phyloP scores from a whole-genome alignment of 2,113 vertebrate genomes.

The Solea senegalensis region DNA sequence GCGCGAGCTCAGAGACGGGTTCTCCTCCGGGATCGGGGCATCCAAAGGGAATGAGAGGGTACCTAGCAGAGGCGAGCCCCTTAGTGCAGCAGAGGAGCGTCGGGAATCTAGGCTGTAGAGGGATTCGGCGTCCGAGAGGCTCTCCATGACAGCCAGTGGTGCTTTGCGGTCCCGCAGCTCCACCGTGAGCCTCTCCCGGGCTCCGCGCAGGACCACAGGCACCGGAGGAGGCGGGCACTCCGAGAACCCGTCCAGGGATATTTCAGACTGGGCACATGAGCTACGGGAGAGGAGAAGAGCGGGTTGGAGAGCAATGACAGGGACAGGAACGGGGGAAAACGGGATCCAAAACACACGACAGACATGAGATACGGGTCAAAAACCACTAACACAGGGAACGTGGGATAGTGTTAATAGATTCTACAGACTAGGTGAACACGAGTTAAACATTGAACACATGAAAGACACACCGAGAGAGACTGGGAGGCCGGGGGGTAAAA shows the following conservation, averaged over 20 bases:
- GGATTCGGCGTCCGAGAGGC: slow-evolving; percentile 95
- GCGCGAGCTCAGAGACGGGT: slow-evolving; percentile 95
- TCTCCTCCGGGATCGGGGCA: slow-evolving; percentile 94
- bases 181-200: slow-evolving; percentile 90
- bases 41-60: slow-evolving; percentile 94
- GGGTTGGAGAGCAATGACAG: slow-evolving; percentile 57
- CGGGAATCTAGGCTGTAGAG: slow-evolving; percentile 96
- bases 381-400: slow-evolving; percentile 2
- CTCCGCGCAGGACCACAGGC: slow-evolving; percentile 93
- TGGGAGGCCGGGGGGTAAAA: slow-evolving; percentile 29
- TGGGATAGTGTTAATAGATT: slow-evolving; percentile 35
- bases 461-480: slow-evolving; percentile 26
- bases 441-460: slow-evolving; percentile 27
- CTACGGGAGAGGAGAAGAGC: slow-evolving; percentile 74
- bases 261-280: slow-evolving; percentile 95
- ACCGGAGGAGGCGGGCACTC: slow-evolving; percentile 92
- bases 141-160: slow-evolving; percentile 96
- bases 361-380: slow-evolving; percentile 35
- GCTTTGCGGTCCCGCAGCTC: slow-evolving; percentile 94
- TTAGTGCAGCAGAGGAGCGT: slow-evolving; percentile 93
- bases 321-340: slow-evolving; percentile 13
- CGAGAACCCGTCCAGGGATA: slow-evolving; percentile 95
- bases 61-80: slow-evolving; percentile 94
- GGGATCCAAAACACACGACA: slow-evolving; percentile 51
- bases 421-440: slow-evolving; percentile 32